These are phyloP conservation scores for Bungarus multicinctus DNA, from an alignment of 2,113 vertebrate species.

Conservation along the genomic window DNA sequence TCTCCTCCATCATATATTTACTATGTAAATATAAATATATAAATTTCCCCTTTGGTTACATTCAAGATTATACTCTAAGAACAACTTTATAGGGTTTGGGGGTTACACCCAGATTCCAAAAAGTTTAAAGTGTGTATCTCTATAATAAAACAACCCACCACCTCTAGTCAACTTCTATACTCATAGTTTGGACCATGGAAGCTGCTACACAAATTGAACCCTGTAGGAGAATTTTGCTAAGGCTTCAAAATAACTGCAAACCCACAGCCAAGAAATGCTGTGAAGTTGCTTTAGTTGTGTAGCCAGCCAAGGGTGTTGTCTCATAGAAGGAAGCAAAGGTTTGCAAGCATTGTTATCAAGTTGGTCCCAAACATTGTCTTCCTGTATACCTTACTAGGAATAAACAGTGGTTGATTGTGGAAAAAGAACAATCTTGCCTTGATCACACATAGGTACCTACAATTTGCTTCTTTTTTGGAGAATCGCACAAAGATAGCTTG, in stretches of 20 bases:
- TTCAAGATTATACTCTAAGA: neutral
- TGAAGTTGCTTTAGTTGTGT: neutral
- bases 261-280: neutral
- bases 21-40: neutral
- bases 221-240: neutral
- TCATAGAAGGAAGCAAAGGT: neutral
- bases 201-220: neutral
- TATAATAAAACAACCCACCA: neutral
- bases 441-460: neutral
- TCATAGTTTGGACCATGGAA: neutral
- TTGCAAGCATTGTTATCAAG: neutral
- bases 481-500: neutral
- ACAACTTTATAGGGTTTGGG: neutral
- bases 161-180: neutral
- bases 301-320: neutral
- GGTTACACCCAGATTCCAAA: neutral
- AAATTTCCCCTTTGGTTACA: neutral
- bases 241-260: neutral
- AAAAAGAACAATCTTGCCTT: neutral
- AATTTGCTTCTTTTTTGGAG: neutral
- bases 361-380: neutral
- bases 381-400: neutral
- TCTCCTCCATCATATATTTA: neutral
- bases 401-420: neutral
- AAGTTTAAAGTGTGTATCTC: neutral